Base-by-base conservation (phyloP, 2,113 vertebrate genomes). In the Vulpes ferrilata region DNA sequence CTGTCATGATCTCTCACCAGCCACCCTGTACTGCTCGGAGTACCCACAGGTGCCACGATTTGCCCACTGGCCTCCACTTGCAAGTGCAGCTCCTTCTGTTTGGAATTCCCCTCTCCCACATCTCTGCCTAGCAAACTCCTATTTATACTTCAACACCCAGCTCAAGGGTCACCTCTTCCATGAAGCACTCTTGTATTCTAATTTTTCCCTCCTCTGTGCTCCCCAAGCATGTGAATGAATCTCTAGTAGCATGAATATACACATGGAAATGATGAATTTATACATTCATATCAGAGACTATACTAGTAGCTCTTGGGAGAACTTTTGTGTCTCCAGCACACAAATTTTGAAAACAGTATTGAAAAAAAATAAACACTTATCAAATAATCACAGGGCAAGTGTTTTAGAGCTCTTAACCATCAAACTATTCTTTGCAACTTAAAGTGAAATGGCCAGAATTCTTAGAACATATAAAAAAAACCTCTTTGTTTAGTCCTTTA, bases 331-430 rank as follows among this genome's bases (percentile, higher is more conserved):
- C 62, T 59, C 57, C 2, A 1, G 38, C 62, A 76, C 16, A 90
- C 57, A 4, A 17, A 23, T 48, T 92, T 73, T 62, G 22, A 30
- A 93, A 92, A 92, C 59, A 79, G 51, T 35, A 43, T 4, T 38
- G 57, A 85, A 94, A 79, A 43, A 93, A 96, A 86, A 19, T 35
- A 87, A 83, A 82, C 85, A 27, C 43, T 80, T 90, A 51, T 48
- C 48, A 71, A 92, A 79, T 87, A 11, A 92, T 69, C 38, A 74
- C 5, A 87, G 23, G 6, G 51, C 57, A 90, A 73, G 69, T 64
- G 5, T 76, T 88, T 88, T 25, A 87, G 51, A 92, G 90, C 17
- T 74, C 69, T 79, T 22, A 55, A 67, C 43, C 67, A 51, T 27
- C 51, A 81, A 80, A 67, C 25, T 96, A 59, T 57, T 65, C 27